Evolutionary conservation across 2,113 vertebrate species (phyloP), one percentile per base, ranked within the genome.

Genomic region (Urocynchramus pylzowi): DNA sequence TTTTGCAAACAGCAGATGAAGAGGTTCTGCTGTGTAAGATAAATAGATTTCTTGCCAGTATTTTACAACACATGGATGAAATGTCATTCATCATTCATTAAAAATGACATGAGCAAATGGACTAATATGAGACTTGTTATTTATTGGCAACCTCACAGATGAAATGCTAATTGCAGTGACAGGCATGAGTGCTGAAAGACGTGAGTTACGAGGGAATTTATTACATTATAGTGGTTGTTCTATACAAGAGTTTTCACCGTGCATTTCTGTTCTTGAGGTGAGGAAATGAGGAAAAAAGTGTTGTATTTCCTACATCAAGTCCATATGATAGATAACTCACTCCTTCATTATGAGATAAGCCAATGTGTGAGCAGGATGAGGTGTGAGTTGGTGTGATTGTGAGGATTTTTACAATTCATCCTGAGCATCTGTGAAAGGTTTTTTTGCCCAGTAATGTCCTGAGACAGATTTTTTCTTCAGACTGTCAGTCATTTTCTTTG

Each of bases 91-190:
- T 93, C 22, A 23, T 93, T 95, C 64, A 59, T 84, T 92, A 85
- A 57, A 76, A 88, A 45, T 1, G 2, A 70, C 67, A 54, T 41
- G 22, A 94, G 44, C 56, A 89, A 84, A 89, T 82, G 64, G 64
- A 90, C 47, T 67, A 57, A 56, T 83, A 50, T 44, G 31, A 89
- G 37, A 52, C 84, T 86, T 37, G 30, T 77, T 93, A 71, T 69
- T 86, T 95, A 87, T 52, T 92, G 69, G 30, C 77, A 95, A 22
- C 20, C 69, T 92, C 79, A 92, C 22, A 77, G 75, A 79, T 85
- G 52, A 93, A 89, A 87, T 81, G 28, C 24, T 84, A 75, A 91
- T 94, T 92, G 60, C 73, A 79, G 52, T 95, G 89, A 82, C 84
- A 91, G 59, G 56, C 39, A 19, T 84, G 64, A 65, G 33, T 67